These are phyloP conservation scores for Tetheella fluctuosa DNA, from an alignment of 2,888 invertebrate genomes.

Conservation along the genomic window DNA sequence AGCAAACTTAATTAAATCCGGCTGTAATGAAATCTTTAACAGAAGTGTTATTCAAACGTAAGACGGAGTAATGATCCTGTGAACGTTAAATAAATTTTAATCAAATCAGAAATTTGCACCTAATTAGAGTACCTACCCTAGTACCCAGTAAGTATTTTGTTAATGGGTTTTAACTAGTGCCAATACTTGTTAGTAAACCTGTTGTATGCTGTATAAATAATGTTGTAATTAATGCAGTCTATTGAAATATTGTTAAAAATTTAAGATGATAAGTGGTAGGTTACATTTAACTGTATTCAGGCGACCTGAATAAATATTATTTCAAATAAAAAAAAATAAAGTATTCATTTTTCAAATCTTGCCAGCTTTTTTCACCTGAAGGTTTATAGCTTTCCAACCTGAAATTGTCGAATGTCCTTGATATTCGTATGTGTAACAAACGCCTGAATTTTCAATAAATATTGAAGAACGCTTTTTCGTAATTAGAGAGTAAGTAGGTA, in stretches of 20 bases:
- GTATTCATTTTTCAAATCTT: too few relatives aligned
- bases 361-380: too few relatives aligned
- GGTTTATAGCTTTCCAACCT: too few relatives aligned
- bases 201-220: too few relatives aligned
- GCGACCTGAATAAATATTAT: too few relatives aligned
- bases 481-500: constrained; percentile 19
- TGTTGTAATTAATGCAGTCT: background rate
- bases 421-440: too few relatives aligned
- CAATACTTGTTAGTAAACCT: constrained; percentile 39
- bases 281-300: too few relatives aligned
- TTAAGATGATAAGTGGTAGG: too few relatives aligned
- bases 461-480: background rate
- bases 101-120: constrained; percentile 51
- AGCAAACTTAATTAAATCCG: constrained; percentile 35
- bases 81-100: constrained; percentile 52
- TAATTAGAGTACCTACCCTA: constrained; percentile 57
- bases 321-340: too few relatives aligned
- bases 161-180: constrained; percentile 51
- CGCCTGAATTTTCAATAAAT: too few relatives aligned
- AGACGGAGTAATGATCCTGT: constrained; percentile 37
- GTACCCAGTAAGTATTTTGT: constrained; percentile 58
- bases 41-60: constrained; percentile 36
- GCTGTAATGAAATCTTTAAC: constrained; percentile 34
- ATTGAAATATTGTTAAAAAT: background rate
- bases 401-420: too few relatives aligned